phyloP scores from a whole-genome alignment of 2,888 invertebrate species.

The Tanytarsus gracilentus region DNA sequence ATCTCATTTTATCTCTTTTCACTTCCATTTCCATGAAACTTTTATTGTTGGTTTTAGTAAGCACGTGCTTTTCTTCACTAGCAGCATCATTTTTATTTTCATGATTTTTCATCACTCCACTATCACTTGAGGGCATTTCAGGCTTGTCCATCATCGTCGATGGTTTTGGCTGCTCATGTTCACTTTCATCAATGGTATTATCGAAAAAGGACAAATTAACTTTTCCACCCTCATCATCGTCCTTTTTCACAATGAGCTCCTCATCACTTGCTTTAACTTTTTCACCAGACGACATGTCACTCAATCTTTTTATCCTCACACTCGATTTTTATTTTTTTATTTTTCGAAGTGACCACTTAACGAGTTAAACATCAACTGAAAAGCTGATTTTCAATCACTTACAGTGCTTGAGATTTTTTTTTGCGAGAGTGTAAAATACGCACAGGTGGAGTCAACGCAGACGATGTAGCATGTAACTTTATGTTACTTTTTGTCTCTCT shows the following conservation, averaged over 20 bases:
- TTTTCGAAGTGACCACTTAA: slow-evolving; percentile 22
- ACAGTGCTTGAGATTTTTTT: slow-evolving; percentile 6
- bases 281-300: slow-evolving; percentile 14
- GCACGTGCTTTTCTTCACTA: background rate
- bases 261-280: slow-evolving; percentile 15
- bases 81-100: background rate
- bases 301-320: background rate
- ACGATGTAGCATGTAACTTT: slow-evolving; percentile 19
- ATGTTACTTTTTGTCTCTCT: slow-evolving; percentile 27
- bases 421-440: no score
- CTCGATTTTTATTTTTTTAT: background rate
- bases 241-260: slow-evolving; percentile 5
- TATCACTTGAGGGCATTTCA: background rate
- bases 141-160: no score
- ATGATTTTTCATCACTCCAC: background rate
- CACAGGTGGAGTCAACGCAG: no score
- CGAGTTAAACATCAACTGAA: slow-evolving; percentile 23
- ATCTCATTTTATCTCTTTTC: slow-evolving; percentile 42
- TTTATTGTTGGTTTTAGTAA: background rate
- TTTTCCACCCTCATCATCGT: background rate
- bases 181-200: slow-evolving; percentile 19
- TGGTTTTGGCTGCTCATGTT: slow-evolving; percentile 12
- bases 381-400: slow-evolving; percentile 25
- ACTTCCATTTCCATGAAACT: slow-evolving; percentile 44
- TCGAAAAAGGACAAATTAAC: slow-evolving; percentile 19